A percentile compares a stretch with the other conserved stretches of the same genome.
phyloP scores from a whole-genome alignment of 2,888 invertebrate genomes.

The Leptura quadrifasciata region DNA sequence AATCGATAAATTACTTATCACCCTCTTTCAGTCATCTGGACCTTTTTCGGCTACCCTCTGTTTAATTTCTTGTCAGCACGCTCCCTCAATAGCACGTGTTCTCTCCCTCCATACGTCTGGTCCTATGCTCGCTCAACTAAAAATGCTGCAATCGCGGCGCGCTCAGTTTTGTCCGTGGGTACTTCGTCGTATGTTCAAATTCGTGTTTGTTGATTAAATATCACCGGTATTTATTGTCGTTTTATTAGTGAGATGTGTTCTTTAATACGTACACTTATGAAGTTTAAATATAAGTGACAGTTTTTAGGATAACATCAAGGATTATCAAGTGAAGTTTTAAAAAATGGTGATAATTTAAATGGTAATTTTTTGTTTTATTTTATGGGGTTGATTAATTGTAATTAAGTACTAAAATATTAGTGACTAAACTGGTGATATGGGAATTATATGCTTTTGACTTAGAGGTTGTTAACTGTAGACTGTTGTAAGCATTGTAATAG shows the following conservation, averaged over 20 bases:
- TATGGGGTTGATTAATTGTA: slow-evolving; percentile 13
- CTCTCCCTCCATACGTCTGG: slow-evolving; percentile 24
- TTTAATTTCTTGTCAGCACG: slow-evolving; percentile 10
- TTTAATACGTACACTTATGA: not conserved
- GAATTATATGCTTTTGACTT: slow-evolving; percentile 14
- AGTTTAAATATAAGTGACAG: not conserved
- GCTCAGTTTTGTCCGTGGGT: slow-evolving; percentile 47
- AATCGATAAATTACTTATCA: slow-evolving; percentile 16
- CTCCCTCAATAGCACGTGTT: slow-evolving; percentile 35
- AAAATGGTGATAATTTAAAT: slow-evolving; percentile 35
- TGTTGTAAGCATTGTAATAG: slow-evolving; percentile 37
- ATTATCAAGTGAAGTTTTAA: slow-evolving; percentile 19
- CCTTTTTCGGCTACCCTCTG: slow-evolving; percentile 4
- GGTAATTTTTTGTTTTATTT: slow-evolving; percentile 33
- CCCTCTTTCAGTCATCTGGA: slow-evolving; percentile 6
- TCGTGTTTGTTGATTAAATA: slow-evolving; percentile 19
- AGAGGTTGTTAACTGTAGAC: slow-evolving; percentile 25
- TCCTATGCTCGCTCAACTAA: slow-evolving; percentile 15
- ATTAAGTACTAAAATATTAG: slow-evolving; percentile 21
- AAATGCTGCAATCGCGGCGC: slow-evolving; percentile 29
- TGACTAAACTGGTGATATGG: slow-evolving; percentile 40
- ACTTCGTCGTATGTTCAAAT: slow-evolving; percentile 16
- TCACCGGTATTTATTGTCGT: slow-evolving; percentile 29
- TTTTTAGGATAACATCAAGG: slow-evolving; percentile 24
- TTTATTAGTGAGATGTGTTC: slow-evolving; percentile 33